Percentiles rank a stretch among this genome's conserved stretches.
Conservation (phyloP, 1,140 invertebrate species). For the Zaprionus gabonicus region DNA sequence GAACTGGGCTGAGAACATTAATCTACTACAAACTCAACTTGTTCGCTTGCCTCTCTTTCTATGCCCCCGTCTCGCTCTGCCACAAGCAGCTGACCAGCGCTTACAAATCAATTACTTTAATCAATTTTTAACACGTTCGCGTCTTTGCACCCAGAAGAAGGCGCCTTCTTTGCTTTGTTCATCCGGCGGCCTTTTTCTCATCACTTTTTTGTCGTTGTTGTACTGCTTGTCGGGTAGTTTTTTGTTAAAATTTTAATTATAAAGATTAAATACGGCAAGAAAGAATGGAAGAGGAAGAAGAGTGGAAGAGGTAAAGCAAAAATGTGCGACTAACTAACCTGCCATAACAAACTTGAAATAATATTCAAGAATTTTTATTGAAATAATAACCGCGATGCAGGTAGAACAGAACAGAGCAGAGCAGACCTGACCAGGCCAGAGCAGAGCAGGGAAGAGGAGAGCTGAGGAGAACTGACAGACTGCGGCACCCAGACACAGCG, state of each 20-base stretch:
- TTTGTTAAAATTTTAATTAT: conserved; percentile 79
- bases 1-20: conserved; percentile 24
- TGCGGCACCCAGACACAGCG: conserved; percentile 21
- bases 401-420: conserved; percentile 16
- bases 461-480: conserved; percentile 2
- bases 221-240: conserved; percentile 34
- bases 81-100: conserved; percentile 21
- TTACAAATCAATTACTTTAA: conserved; percentile 79
- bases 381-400: conserved; percentile 71
- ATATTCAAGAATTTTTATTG: conserved; percentile 83
- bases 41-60: not conserved
- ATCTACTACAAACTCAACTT: conserved; percentile 22
- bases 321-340: conserved; percentile 67
- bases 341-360: conserved; percentile 80
- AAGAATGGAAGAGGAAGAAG: not conserved
- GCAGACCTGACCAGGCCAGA: not conserved
- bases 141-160: conserved; percentile 53
- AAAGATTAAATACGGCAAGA: conserved; percentile 72
- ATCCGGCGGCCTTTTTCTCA: conserved; percentile 26
- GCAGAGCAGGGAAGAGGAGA: not conserved
- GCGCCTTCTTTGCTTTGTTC: conserved; percentile 37
- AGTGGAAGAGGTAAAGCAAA: conserved; percentile 26
- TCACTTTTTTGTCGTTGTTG: conserved; percentile 15
- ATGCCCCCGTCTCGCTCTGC: not conserved
- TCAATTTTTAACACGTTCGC: conserved; percentile 80